These are phyloP conservation scores for Drosophila sordidula DNA, from an alignment of 2,888 invertebrate species.

Conservation along the genomic window DNA sequence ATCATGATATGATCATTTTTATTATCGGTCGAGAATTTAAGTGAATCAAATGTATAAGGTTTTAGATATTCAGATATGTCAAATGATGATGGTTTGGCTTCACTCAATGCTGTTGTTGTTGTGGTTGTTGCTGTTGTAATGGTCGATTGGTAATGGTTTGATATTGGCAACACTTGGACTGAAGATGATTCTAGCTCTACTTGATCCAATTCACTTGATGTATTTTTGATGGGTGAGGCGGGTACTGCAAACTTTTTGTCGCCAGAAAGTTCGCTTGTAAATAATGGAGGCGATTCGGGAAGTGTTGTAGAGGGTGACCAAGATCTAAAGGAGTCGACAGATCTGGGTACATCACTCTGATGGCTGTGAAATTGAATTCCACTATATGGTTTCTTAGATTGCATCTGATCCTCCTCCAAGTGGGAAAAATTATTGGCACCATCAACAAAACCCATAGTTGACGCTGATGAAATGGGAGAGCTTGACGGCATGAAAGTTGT, in stretches of 20 bases:
- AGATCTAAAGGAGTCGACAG: conserved; percentile 20
- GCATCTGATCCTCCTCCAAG: neutral
- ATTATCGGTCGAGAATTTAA: conserved; percentile 23
- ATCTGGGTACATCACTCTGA: neutral
- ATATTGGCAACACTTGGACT: conserved; percentile 13
- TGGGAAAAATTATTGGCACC: conserved; percentile 6
- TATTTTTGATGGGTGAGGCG: neutral
- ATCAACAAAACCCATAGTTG: conserved; percentile 2
- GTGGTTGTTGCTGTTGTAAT: neutral
- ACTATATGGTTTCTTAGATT: conserved; percentile 9
- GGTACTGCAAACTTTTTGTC: neutral
- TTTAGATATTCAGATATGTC: conserved; percentile 69
- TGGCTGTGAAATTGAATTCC: neutral
- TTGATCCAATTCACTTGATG: conserved; percentile 3
- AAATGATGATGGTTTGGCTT: conserved; percentile 42
- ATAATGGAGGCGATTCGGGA: conserved; percentile 11
- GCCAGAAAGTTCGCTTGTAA: conserved; percentile 2
- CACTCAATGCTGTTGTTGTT: conserved; percentile 7
- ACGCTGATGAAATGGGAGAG: neutral
- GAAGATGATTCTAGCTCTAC: conserved; percentile 14
- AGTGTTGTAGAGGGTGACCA: conserved; percentile 12
- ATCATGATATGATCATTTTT: conserved; percentile 7
- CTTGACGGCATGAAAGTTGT: neutral
- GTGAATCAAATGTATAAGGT: conserved; percentile 61
- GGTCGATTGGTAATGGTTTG: conserved; percentile 8